Base-by-base conservation (phyloP, 1,140 invertebrate species). In the Atta texana region DNA sequence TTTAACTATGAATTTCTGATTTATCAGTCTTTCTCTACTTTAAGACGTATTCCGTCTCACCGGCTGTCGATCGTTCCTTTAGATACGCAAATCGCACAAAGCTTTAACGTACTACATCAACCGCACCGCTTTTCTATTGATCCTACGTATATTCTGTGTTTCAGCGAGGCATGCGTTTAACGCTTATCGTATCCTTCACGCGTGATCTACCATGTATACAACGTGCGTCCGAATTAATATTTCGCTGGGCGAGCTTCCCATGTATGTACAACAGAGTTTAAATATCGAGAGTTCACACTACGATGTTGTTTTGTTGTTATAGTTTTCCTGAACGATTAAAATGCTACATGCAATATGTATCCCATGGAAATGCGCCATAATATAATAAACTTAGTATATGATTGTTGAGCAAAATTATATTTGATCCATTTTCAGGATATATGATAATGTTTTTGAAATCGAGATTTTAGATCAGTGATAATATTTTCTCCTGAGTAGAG, bases 161-260 rank as follows among this genome's bases (percentile, higher is more conserved):
- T 61, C 31, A 31, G 31, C 55, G 24, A 55, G 24, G 24, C 24
- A 49, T 72, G 80, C 68, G 80, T 74, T 82, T 59, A 51, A 21
- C 31, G 80, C 80, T 84, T 84, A 75, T 84, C 80, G 55, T 44
- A 61, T 69, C n/a, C 80, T 84, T 84, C 69, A 84, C 80, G 80
- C 80, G 80, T 75, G 80, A 84, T 84, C 80, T 84, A 61, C 69
- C 69, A 74, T 57, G 80, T 74, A 75, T 75, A 82, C 53, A 82
- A 59, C 68, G 34, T 59, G 78, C 80, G 69, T 84, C 24, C 55
- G 57, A 84, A 84, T 84, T 84, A 84, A 84, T 84, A 75, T 75
- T 75, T 84, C 55, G 80, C 69, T 18, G 68, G 51, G 51, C 34
- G 53, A 21, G 68, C 18, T 21, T 57, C 24, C 18, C 80, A 74